A percentile compares a stretch with the other conserved stretches of the same genome.
Conservation (phyloP, 2,113 vertebrate species). For the Agelaius phoeniceus region DNA sequence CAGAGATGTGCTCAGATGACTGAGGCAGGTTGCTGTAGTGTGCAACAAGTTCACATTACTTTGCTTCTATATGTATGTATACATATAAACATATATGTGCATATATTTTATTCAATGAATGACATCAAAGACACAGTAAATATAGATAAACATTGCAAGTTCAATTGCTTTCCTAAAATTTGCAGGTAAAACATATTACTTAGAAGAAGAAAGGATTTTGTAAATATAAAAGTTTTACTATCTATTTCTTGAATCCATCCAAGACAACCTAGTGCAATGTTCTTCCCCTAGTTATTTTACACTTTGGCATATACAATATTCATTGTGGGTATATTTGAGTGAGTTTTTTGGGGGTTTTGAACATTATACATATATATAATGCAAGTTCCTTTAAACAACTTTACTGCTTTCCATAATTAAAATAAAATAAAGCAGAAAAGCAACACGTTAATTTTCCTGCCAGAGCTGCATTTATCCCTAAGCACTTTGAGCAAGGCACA, state of each 20-base stretch:
- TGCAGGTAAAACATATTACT: not conserved
- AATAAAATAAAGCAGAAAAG: conserved; percentile 39
- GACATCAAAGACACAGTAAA: not conserved
- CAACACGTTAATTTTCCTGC: not conserved
- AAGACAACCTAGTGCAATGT: not conserved
- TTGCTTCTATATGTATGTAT: not conserved
- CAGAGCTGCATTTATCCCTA: conserved; percentile 17
- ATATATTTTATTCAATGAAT: not conserved
- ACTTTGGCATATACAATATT: not conserved
- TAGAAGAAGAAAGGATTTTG: not conserved
- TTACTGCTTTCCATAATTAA: conserved; percentile 37
- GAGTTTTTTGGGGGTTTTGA: not conserved
- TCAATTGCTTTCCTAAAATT: not conserved
- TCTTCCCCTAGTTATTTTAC: not conserved
- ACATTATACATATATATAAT: not conserved
- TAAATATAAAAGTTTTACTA: not conserved
- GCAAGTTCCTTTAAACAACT: conserved; percentile 5
- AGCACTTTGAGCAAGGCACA: conserved; percentile 24
- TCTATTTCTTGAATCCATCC: not conserved
- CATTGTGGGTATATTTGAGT: not conserved
- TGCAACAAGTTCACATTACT: not conserved
- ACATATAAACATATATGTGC: not conserved
- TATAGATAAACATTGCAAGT: not conserved
- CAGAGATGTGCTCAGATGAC: not conserved
- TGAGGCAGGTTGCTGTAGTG: not conserved